Percentiles rank a stretch among this genome's conserved stretches.
These are phyloP conservation scores for Brienomyrus brachyistius DNA, from an alignment of 2,113 vertebrate species.

Conservation along the genomic window DNA sequence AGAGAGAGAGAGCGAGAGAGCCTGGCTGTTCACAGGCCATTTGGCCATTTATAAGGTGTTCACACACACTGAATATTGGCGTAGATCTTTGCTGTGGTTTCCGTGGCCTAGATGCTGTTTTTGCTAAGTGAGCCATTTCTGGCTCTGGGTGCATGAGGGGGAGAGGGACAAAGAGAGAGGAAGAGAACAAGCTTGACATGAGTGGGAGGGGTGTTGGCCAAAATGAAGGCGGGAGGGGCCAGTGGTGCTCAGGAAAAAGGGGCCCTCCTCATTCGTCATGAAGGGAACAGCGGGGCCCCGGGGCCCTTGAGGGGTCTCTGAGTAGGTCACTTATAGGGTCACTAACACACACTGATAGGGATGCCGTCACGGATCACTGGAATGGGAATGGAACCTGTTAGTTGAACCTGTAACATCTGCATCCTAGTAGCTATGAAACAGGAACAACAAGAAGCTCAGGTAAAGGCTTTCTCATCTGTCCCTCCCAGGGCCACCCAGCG, in stretches of 20 bases:
- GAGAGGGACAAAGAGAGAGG: neutral
- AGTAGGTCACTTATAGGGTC: neutral
- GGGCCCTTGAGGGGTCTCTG: neutral
- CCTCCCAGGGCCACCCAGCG: neutral
- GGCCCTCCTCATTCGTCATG: neutral
- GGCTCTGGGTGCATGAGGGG: too few relatives aligned
- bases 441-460: neutral
- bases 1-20: too few relatives aligned
- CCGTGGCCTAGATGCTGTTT: too few relatives aligned
- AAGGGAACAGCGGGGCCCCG: neutral
- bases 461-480: neutral
- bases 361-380: neutral
- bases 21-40: neutral
- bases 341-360: neutral
- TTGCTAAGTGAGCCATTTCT: neutral
- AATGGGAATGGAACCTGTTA: neutral
- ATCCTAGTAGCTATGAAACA: neutral
- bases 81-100: neutral
- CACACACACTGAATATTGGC: neutral
- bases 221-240: neutral
- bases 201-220: neutral
- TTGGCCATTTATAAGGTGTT: neutral
- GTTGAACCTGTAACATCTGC: neutral
- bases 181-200: neutral
- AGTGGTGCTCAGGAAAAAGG: neutral